Evolutionary conservation across 2,113 vertebrate species (phyloP), one percentile per base, ranked within the genome.

Genomic region (Leptobrachium leishanense): DNA sequence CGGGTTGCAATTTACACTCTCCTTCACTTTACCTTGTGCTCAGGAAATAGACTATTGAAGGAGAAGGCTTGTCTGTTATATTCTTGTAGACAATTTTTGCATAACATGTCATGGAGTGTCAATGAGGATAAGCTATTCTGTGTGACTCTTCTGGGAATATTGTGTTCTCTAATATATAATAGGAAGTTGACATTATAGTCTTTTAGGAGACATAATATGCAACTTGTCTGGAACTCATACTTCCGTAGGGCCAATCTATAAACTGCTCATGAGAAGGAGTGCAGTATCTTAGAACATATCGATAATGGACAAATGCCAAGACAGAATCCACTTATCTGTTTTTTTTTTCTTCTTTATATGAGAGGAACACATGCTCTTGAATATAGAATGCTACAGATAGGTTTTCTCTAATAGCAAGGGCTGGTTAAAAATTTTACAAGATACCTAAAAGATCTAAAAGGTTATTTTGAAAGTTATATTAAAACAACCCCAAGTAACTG

Each of bases 1-100:
- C 70, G 84, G 0, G 1, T 80, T 85, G 82, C 85, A 87, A 87
- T 86, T 88, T 84, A 76, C 77, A 81, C 76, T 84, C 71, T 73
- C 72, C 2, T 8, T 74, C 71, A 59, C 50, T 70, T 43, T 10
- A n/a, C 41, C 81, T 82, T 74, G 77, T 59, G 80, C 79, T 65
- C 0, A 54, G 0, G 72, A 78, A 79, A 74, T 66, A 74, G 5
- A 1, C 63, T 66, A 72, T 82, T 84, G 64, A 76, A 40, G 83
- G 79, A 81, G 40, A 73, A 75, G 68, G 72, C 66, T 13, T 81
- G 74, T 81, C 69, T 74, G 76, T 75, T 74, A 31, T 83, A 15
- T 50, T 50, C 46, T 50, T 50, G 64, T 63, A 39, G 59, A 69
- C 53, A 81, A 50, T 66, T 76, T 83, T 88, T 82, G 67, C 0